Conservation (phyloP, 2,888 invertebrate species). For the Sycophila texana region DNA sequence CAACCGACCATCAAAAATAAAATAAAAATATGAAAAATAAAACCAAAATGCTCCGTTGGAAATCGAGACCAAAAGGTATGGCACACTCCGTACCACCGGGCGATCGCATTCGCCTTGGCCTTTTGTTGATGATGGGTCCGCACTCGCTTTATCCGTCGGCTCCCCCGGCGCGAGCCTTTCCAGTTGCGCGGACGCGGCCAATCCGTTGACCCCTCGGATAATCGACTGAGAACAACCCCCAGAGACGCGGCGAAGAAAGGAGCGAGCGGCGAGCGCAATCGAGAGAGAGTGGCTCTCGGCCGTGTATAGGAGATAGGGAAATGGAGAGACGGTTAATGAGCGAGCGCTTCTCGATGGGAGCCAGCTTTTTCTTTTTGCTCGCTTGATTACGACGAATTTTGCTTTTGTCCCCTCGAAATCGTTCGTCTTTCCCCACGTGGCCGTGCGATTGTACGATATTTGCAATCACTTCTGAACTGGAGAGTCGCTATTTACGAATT, state of each 20-base stretch:
- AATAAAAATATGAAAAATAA: constrained; percentile 13
- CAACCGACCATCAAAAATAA: too few relatives aligned
- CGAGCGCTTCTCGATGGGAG: neutral
- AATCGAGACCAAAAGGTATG: neutral
- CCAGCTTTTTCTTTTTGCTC: too few relatives aligned
- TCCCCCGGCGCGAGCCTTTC: constrained; percentile 45
- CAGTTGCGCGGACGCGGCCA: constrained; percentile 28
- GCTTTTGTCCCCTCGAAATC: too few relatives aligned
- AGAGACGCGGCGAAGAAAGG: constrained; percentile 63
- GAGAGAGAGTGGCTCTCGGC: neutral
- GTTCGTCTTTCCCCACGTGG: too few relatives aligned
- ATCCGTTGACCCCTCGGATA: constrained; percentile 63
- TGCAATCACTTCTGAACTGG: too few relatives aligned
- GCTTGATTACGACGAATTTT: too few relatives aligned
- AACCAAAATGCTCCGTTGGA: constrained; percentile 37
- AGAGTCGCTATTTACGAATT: too few relatives aligned
- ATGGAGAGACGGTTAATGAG: constrained; percentile 39
- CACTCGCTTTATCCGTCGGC: neutral
- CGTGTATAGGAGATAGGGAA: constrained; percentile 3
- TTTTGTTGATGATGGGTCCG: too few relatives aligned
- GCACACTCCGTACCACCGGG: neutral
- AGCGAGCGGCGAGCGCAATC: constrained; percentile 31
- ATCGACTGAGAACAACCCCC: constrained; percentile 75
- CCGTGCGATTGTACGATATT: too few relatives aligned
- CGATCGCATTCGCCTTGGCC: too few relatives aligned